Base-by-base conservation (phyloP, 2,797 vertebrate genomes). In the Coregonus ussuriensis region DNA sequence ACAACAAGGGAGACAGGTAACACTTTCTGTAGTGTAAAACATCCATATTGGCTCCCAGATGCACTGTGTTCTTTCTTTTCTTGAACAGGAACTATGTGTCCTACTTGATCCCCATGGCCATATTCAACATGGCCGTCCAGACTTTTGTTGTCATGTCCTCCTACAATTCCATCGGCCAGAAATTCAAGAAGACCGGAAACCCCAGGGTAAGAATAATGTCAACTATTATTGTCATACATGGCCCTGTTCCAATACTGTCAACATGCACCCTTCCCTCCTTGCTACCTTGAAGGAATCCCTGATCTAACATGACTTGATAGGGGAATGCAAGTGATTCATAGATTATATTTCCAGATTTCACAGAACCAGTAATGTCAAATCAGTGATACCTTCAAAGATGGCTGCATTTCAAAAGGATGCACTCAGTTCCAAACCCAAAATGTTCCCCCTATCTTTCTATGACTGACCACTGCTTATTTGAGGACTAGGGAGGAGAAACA, bases 101-200 rank as follows among this genome's bases (percentile, higher is more conserved):
- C 1, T 99, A 93, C 86, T 91, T 99, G 91, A 93, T 99, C 84
- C 93, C 96, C 72, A 93, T 99, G 96, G 79, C 91, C 71, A 92
- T 96, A 84, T 99, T 96, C 91, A 97, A 98, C 94, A 97, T 97
- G 91, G 87, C 93, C 70, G 90, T 98, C 75, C 98, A 98, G 2
- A 81, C 95, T 15, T 95, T 98, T 89, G 95, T 98, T 82, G 96
- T 98, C 56, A 71, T 96, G 84, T 95, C 94, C 0, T 96, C 96
- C 14, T 99, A 98, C 85, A 94, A 94, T 84, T 95, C 97, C 79
- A 95, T 98, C 91, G 94, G 95, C 72, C 94, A 96, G 81, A 99
- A 96, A 88, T 96, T 98, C 81, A 95, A 95, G 89, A 99, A 97
- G 93, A 96, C 85, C 1, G 96, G 96, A 72, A 93, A 95, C 62